phyloP scores from a whole-genome alignment of 2,113 vertebrate species.

The Datnioides undecimradiatus region DNA sequence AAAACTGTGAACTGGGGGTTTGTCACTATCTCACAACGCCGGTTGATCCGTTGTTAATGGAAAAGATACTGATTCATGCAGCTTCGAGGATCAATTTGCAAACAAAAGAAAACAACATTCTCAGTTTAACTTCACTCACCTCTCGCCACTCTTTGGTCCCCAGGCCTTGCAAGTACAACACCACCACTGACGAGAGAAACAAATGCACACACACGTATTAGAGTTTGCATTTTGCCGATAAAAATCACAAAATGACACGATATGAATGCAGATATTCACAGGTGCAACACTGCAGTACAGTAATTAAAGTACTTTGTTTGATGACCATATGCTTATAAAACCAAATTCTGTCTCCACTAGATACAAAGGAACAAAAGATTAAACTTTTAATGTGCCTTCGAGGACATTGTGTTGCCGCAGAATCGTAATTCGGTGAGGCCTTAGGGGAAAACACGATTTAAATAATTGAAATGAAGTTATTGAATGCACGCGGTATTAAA shows the following conservation, averaged over 20 bases:
- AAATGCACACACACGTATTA: neutral
- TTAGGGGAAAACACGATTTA: neutral
- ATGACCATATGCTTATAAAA: neutral
- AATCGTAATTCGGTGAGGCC: neutral
- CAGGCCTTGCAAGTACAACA: conserved; percentile 86
- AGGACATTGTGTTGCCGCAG: neutral
- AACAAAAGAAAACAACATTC: too few relatives aligned
- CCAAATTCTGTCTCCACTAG: neutral
- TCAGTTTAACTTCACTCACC: too few relatives aligned
- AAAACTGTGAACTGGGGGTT: too few relatives aligned
- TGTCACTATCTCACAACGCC: too few relatives aligned
- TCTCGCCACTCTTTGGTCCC: conserved; percentile 90
- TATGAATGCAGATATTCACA: neutral
- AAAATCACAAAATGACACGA: neutral
- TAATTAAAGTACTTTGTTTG: neutral
- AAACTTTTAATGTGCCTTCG: neutral
- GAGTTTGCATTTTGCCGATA: neutral
- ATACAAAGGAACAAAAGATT: neutral
- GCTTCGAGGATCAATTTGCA: too few relatives aligned
- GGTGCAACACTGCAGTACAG: neutral
- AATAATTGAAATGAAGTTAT: neutral
- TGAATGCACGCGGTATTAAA: neutral
- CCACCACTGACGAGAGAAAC: conserved; percentile 83
- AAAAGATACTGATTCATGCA: too few relatives aligned
- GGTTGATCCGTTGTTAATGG: too few relatives aligned